Conservation (phyloP, 53 echinoderm and acorn worm genomes). For the Arbacia lixula region DNA sequence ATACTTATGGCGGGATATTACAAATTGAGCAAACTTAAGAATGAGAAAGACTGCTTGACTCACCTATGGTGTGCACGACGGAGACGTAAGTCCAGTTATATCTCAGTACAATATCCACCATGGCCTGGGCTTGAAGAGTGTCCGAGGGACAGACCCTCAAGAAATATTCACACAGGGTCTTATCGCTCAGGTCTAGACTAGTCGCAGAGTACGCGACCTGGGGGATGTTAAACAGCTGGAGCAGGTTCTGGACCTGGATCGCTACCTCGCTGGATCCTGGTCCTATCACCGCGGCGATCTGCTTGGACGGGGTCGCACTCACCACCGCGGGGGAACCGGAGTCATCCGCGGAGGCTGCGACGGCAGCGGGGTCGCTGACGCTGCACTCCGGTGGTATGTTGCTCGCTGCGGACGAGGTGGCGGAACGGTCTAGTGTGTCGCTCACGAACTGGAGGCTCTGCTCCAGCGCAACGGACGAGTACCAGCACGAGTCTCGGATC, state of each 20-base stretch:
- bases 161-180: slow-evolving; percentile 88
- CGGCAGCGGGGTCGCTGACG: not conserved
- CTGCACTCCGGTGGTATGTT: not conserved
- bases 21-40: too few species aligned
- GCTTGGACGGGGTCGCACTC: slow-evolving; percentile 42
- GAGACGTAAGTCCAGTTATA: slow-evolving; percentile 98
- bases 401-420: not conserved
- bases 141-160: slow-evolving; percentile 93
- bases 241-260: slow-evolving; percentile 94
- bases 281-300: slow-evolving; percentile 91
- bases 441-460: slow-evolving; percentile 92
- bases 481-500: slow-evolving; percentile 98
- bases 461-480: slow-evolving; percentile 92
- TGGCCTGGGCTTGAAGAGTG: slow-evolving; percentile 92
- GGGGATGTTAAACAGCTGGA: slow-evolving; percentile 94
- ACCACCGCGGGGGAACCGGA: not conserved
- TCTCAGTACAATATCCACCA: slow-evolving; percentile 91
- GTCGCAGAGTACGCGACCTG: slow-evolving; percentile 96
- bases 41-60: too few species aligned
- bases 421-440: slow-evolving; percentile 47
- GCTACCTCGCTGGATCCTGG: slow-evolving; percentile 95
- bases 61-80: slow-evolving; percentile 88
- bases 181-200: slow-evolving; percentile 94
- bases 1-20: too few species aligned
- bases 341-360: not conserved